Percentiles rank a stretch among this genome's conserved stretches.
phyloP scores from a whole-genome alignment of 2,113 vertebrate genomes.

The Columba janthina region DNA sequence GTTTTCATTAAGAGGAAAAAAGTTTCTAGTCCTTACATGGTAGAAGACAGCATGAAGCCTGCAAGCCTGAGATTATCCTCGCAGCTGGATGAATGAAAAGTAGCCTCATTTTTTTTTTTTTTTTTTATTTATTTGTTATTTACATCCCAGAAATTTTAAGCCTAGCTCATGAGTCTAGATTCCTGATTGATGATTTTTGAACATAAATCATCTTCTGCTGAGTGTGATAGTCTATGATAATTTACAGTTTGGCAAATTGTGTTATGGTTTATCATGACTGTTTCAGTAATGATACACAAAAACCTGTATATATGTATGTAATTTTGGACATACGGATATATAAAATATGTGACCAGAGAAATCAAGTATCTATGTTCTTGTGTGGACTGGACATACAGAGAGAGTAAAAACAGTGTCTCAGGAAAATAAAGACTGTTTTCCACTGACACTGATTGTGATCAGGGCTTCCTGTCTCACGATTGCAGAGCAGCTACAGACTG shows the following conservation, averaged over 20 bases:
- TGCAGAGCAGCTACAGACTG: not conserved
- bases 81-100: not conserved
- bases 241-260: not conserved
- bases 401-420: not conserved
- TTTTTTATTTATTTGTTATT: not conserved
- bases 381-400: not conserved
- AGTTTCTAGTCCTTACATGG: not conserved
- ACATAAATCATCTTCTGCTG: not conserved
- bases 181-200: not conserved
- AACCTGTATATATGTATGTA: rapidly evolving
- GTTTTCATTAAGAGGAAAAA: constrained; percentile 38
- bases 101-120: not conserved
- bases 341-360: not conserved
- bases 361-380: not conserved
- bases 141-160: not conserved
- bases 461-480: not conserved
- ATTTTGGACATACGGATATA: not conserved
- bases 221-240: not conserved
- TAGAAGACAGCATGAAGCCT: not conserved
- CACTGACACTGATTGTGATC: not conserved
- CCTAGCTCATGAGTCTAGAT: not conserved
- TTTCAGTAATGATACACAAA: not conserved
- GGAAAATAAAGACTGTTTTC: not conserved
- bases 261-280: not conserved
- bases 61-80: not conserved